Evolutionary conservation across 2,113 vertebrate species (phyloP), one percentile per base, ranked within the genome.

Genomic region (Alethe castanea): DNA sequence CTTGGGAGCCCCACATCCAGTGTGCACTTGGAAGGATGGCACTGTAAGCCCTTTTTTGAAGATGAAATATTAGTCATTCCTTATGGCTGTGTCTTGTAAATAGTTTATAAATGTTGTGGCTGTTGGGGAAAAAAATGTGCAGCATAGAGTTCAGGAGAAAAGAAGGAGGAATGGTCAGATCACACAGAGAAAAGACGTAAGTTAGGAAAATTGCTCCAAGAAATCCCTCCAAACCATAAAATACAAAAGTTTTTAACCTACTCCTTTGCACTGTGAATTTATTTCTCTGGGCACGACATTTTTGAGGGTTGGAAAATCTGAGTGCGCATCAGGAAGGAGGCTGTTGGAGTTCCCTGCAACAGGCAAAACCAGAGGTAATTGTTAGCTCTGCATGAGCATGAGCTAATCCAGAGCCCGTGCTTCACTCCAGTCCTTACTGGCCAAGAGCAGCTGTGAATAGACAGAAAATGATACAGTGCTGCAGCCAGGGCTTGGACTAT

Each of bases 281-380:
- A 38, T 95, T 92, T 88, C 50, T 78, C 45, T 70, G 47, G 16
- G 33, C 1, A 18, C 35, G 70, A 40, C n/a, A 69, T 82, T 92
- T 94, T 85, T 87, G 89, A 94, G 81, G 29, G 24, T 38, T 95
- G 91, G 89, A 95, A 95, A 91, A 76, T 87, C 45, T 61, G 81
- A 89, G 17, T 36, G 26, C 0, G 3, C 33, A 80, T 59, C 6
- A 15, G 73, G 74, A 79, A 94, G 84, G 78, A 91, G 87, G 62
- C 78, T 90, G 45, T 56, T 83, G 50, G 78, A 90, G 70, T 76
- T 84, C 81, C 42, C 42, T 94, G 45, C 50, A 72, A 65, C 35
- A 70, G 61, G 83, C 91, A 88, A 90, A 96, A 87, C 74, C 62
- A 62, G 88, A 91, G 53, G 66, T 94, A 85, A 85, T 94, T 95